Base-by-base conservation (phyloP, 2,113 vertebrate genomes). In the Anoura caudifer region DNA sequence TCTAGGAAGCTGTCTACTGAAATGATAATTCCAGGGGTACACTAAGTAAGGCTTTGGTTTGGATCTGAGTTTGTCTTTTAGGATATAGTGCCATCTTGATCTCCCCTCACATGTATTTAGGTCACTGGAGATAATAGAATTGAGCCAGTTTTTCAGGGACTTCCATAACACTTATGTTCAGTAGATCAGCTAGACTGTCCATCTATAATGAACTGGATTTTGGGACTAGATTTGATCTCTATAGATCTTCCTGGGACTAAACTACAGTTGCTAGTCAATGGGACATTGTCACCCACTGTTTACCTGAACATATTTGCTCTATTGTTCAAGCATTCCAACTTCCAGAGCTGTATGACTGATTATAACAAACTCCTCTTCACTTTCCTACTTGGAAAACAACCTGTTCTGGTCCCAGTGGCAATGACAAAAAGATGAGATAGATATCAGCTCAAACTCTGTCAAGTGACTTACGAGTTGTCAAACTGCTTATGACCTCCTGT, bases 381-480 rank as follows among this genome's bases (percentile, higher is more conserved):
- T 67, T 88, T 84, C 52, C 59, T 96, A 31, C 20, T 87, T 52
- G 20, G 54, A 87, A 88, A 96, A 92, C 43, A 70, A 81, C n/a
- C 47, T 73, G 8, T 92, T 87, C 45, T 76, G 52, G 19, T 43
- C 20, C 69, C 45, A 38, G 52, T 80, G 56, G 88, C 33, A 65
- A 22, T 41, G 31, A 79, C 5, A 5, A 56, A 56, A 65, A 87
- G 17, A 52, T n/a, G 45, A 88, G 20, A 54, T 77, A 87, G 38
- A 33, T 81, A 31, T 90, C 69, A 43, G 19, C 54, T 80, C n/a
- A 87, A 38, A 59, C 4, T 95, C n/a, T 94, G 24, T 93, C 33
- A 79, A 69, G 36, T 59, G 45, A 83, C 4, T 83, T 81, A 41
- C 9, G 5, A 41, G 91, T 83, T 72, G 26, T 14, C 1, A 2